Conservation (phyloP, 2,888 invertebrate species). For the Copidosoma aretas region DNA sequence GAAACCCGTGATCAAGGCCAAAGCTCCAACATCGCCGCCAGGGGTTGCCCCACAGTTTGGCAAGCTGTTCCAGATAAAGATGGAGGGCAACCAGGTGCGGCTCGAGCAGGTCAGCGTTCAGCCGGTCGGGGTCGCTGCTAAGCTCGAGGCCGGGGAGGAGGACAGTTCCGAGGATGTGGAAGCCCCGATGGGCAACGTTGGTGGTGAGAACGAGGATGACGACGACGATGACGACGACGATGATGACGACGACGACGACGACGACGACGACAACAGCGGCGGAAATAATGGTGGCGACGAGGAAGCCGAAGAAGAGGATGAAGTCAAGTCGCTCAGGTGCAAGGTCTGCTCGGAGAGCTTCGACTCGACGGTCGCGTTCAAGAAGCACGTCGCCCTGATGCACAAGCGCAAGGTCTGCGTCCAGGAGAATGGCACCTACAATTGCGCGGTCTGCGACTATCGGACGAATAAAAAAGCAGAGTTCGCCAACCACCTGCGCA, state of each 20-base stretch:
- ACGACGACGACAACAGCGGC: not conserved
- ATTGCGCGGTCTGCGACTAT: constrained; percentile 59
- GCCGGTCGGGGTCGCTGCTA: constrained; percentile 7
- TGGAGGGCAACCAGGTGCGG: constrained; percentile 52
- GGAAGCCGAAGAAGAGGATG: constrained; percentile 10
- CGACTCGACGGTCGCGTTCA: constrained; percentile 51
- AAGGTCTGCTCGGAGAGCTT: constrained; percentile 57
- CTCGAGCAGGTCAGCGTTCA: constrained; percentile 47
- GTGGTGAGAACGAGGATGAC: constrained; percentile 4
- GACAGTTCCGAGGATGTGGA: constrained; percentile 8
- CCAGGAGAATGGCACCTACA: constrained; percentile 56
- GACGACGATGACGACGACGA: constrained; percentile 11
- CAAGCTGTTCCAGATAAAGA: constrained; percentile 54
- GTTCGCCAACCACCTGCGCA: constrained; percentile 55
- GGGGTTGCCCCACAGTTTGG: no score
- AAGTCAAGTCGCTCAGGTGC: constrained; percentile 49
- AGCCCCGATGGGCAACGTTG: constrained; percentile 12
- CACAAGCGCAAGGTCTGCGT: constrained; percentile 59
- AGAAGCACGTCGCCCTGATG: constrained; percentile 59
- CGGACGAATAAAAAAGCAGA: constrained; percentile 54
- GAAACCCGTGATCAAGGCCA: not conserved
- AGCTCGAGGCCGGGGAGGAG: constrained; percentile 37
- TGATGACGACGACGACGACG: constrained; percentile 1
- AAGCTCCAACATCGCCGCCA: constrained; percentile 9
- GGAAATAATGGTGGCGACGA: no score